Evolutionary conservation across 2,113 vertebrate genomes (phyloP), one percentile per base, ranked within the genome.

Genomic region (Alligator mississippiensis): DNA sequence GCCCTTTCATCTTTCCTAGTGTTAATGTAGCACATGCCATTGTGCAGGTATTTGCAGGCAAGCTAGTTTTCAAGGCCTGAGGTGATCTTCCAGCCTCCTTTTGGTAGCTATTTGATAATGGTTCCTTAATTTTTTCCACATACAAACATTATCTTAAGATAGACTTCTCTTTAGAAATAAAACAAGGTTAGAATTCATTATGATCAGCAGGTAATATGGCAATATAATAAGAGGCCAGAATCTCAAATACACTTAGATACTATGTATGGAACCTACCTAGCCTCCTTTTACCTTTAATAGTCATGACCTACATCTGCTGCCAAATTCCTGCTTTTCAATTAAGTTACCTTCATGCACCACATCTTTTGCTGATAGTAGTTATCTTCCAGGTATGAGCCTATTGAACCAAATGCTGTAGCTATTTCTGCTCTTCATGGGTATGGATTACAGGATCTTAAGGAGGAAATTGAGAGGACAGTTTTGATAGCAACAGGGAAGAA

Each of bases 381-480:
- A 82, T 30, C 30, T 47, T 90, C 18, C 95, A 99, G 98, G 38
- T 99, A 98, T 85, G 84, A 97, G 60, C 68, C 94, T 1, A 5
- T 78, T 13, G 98, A 98, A 58, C 92, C 97, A 10, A 64, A 91
- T 0, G 90, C 84, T 1, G 47, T 99, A 47, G 90, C 98, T 3
- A 91, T 99, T 94, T 99, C 99, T 11, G 99, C 99, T 16, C 95
- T 99, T 34, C 95, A 93, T 62, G 98, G 97, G 3, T 93, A 88
- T 24, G 99, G 99, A 30, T 97, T 99, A 60, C 97, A 98, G 3
- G 77, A 97, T 64, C 96, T 99, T 92, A 98, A 97, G 93, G 83
- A 86, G 9, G 93, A 83, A 19, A 97, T 99, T 78, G 98, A 99
- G 60, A 97, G 85, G 1, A 97, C 97, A n/a, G 82, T 99, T 6